Base-by-base conservation (phyloP, 2,113 vertebrate genomes). In the Carassius carassius region DNA sequence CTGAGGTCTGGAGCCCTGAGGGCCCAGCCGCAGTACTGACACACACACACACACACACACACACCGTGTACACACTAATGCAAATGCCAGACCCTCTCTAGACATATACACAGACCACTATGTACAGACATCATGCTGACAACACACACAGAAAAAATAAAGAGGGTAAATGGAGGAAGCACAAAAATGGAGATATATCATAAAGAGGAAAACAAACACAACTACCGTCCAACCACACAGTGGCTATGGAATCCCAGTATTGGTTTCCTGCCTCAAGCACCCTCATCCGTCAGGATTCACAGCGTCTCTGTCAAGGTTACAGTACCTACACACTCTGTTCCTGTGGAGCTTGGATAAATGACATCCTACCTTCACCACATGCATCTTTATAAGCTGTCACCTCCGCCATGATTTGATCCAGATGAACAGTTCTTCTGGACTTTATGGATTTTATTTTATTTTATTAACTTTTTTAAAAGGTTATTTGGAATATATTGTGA, bases 11-110 rank as follows among this genome's bases (percentile, higher is more conserved):
- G 19, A 62, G 77, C 67, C 77, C 70, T 19, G 10, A 75, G 82
- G 67, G 54, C 23, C 63, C 77, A 89, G 47, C 73, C 74, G 65
- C 75, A 85, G 75, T 41, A 85, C 88, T 74, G 37, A 32, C 67
- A 72, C 86, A 37, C 25, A 47, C 11, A n/a, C n/a, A 11, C 44
- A 44, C 9, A 9, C 78, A 65, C 17, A 82, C 41, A 51, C 72
- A 76, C 79, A 83, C 58, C 17, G 21, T 3, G 25, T 23, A 19
- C 51, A 56, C 44, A 14, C 6, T 49, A 49, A 49, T 49, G 12
- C 47, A 49, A 49, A 77, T 78, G n/a, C 16, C 12, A 23, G 17
- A 60, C 11, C 13, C 60, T 58, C 35, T 29, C 6, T 11, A 75
- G 67, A 37, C 21, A 79, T n/a, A 2, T 5, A 51, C 62, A 35